Evolutionary conservation across 2,113 vertebrate species (phyloP).

Genomic region (Dolichallabes microphthalmus): DNA sequence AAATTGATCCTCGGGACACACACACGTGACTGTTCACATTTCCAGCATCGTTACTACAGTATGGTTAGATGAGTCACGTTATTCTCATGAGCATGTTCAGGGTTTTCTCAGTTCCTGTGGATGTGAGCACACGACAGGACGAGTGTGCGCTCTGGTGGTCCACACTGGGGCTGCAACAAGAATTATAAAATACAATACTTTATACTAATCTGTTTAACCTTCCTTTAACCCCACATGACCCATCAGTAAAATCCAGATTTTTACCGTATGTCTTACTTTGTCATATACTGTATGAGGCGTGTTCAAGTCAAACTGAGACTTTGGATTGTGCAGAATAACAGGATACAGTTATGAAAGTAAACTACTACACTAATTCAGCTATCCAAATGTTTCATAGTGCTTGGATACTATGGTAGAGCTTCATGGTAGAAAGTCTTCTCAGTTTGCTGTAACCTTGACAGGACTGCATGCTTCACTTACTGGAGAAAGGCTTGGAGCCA

Average conservation of each 20-base stretch:
- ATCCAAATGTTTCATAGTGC: no score
- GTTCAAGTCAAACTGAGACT: no score
- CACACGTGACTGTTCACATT: neutral
- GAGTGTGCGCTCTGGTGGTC: slow-evolving; percentile 22
- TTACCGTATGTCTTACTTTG: neutral
- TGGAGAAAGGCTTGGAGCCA: no score
- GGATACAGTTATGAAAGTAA: no score
- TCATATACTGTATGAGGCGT: no score
- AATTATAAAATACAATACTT: neutral
- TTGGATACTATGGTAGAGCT: no score
- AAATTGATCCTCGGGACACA: slow-evolving; percentile 75
- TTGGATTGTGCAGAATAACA: no score
- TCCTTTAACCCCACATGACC: neutral
- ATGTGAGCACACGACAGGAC: neutral
- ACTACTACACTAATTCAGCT: no score
- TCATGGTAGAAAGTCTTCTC: no score
- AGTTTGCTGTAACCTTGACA: no score
- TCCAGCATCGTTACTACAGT: neutral
- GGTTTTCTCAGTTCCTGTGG: neutral
- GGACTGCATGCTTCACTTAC: no score
- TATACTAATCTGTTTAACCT: neutral
- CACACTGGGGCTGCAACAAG: neutral
- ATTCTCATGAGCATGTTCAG: neutral
- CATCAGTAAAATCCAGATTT: neutral
- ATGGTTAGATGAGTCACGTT: neutral